Percentiles rank a stretch among this genome's conserved stretches.
phyloP scores from a whole-genome alignment of 64 coral and sea anemone genomes.

The Catalaphyllia jardinei region DNA sequence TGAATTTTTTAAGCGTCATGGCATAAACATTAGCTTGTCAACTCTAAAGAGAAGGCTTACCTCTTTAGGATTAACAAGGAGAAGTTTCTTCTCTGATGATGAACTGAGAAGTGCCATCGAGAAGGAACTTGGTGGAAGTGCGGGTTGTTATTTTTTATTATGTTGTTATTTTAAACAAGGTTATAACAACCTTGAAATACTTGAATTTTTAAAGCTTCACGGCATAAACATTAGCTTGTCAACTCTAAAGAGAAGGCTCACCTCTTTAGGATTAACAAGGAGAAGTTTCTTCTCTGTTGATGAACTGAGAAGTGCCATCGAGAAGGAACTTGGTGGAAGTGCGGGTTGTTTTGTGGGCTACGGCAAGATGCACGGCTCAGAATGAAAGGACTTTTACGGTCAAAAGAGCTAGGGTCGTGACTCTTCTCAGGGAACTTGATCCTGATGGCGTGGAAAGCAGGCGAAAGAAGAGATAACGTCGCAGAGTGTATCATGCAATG shows the following conservation, averaged over 20 bases:
- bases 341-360: constrained; percentile 56
- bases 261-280: constrained; percentile 7
- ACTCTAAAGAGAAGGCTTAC: constrained; percentile 27
- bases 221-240: constrained; percentile 26
- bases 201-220: constrained; percentile 44
- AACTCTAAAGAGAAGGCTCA: constrained; percentile 28
- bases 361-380: not conserved
- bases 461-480: constrained; percentile 16
- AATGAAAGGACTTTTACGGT: constrained; percentile 33
- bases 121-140: constrained; percentile 43
- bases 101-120: constrained; percentile 8
- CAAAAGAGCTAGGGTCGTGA: constrained; percentile 16
- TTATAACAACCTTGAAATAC: constrained; percentile 26
- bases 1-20: constrained; percentile 38
- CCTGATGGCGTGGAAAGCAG: constrained; percentile 51
- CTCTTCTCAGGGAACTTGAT: constrained; percentile 37
- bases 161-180: constrained; percentile 48
- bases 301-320: constrained; percentile 6
- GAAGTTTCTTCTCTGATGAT: not conserved
- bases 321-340: constrained; percentile 43
- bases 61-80: constrained; percentile 9
- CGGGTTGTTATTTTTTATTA: too few relatives aligned
- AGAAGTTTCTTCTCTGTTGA: not conserved
- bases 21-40: constrained; percentile 25
- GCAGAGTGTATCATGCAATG: constrained; percentile 30